These are phyloP conservation scores for Drosophila eugracilis DNA, from an alignment of 1,140 invertebrate genomes.

Conservation along the genomic window DNA sequence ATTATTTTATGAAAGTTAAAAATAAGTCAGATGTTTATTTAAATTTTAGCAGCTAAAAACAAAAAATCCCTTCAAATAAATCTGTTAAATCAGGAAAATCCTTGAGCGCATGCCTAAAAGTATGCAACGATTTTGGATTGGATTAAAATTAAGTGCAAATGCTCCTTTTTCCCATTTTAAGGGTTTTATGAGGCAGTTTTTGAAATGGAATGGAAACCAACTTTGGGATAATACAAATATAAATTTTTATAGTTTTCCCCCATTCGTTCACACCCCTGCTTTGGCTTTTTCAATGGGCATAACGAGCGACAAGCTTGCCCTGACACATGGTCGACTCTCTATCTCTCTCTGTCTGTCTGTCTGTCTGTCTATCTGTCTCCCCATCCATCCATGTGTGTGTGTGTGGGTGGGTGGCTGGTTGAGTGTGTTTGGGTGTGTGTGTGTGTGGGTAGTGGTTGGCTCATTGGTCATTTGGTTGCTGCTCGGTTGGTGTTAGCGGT, in stretches of 20 bases:
- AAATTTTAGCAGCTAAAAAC: too few relatives aligned
- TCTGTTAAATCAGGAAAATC: too few relatives aligned
- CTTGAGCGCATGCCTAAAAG: background rate
- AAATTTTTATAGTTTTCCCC: background rate
- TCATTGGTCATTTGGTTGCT: slow-evolving; percentile 78
- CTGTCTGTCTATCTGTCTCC: slow-evolving; percentile 6
- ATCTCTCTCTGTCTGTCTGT: background rate
- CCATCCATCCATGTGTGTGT: background rate
- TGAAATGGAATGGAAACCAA: too few relatives aligned
- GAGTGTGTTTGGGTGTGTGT: background rate
- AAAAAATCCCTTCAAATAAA: too few relatives aligned
- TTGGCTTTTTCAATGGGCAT: background rate
- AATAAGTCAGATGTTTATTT: too few relatives aligned
- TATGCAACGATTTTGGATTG: background rate
- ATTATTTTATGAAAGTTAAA: too few relatives aligned
- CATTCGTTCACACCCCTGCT: slow-evolving; percentile 3
- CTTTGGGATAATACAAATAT: background rate
- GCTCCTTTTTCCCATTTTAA: background rate
- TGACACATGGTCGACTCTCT: slow-evolving; percentile 42
- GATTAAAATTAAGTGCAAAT: background rate
- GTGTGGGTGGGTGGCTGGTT: background rate
- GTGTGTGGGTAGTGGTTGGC: slow-evolving; percentile 65
- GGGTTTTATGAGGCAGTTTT: background rate
- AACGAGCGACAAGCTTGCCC: slow-evolving; percentile 42
- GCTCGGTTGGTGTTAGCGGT: slow-evolving; percentile 75